phyloP scores from a whole-genome alignment of 2,888 invertebrate species.

The Aphrophora alni region DNA sequence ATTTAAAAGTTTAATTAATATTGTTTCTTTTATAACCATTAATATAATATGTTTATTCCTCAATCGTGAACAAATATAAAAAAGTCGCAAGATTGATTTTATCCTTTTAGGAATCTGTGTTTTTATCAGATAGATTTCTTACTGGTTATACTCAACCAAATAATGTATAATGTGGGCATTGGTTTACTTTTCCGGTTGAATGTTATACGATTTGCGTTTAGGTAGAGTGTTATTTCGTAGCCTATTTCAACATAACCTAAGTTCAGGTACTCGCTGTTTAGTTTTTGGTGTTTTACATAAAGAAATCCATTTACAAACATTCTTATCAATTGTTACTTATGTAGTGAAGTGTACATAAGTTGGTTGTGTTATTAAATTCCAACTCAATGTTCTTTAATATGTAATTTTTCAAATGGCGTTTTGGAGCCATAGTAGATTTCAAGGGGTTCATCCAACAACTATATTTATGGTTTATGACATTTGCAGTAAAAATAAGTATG shows the following conservation, averaged over 20 bases:
- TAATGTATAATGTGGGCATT: background rate
- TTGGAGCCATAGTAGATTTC: constrained; percentile 34
- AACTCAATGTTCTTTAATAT: background rate
- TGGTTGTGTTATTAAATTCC: background rate
- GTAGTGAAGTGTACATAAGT: background rate
- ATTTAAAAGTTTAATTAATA: no score
- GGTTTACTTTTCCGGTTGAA: background rate
- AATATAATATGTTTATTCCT: no score
- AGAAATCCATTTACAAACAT: background rate
- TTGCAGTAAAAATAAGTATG: constrained; percentile 28
- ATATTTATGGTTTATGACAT: constrained; percentile 31
- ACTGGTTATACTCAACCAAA: no score
- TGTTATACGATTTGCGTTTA: background rate
- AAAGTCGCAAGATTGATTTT: no score
- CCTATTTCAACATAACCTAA: background rate
- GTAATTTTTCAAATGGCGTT: constrained; percentile 27
- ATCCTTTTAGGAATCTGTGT: no score
- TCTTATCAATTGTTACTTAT: background rate
- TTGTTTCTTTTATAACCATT: no score
- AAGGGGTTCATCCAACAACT: constrained; percentile 28
- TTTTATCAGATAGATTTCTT: no score
- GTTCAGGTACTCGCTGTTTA: background rate
- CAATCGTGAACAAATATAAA: no score
- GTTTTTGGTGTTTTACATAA: background rate
- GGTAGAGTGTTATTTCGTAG: background rate